Conservation (phyloP, 2,797 vertebrate genomes). For the Anableps anableps region DNA sequence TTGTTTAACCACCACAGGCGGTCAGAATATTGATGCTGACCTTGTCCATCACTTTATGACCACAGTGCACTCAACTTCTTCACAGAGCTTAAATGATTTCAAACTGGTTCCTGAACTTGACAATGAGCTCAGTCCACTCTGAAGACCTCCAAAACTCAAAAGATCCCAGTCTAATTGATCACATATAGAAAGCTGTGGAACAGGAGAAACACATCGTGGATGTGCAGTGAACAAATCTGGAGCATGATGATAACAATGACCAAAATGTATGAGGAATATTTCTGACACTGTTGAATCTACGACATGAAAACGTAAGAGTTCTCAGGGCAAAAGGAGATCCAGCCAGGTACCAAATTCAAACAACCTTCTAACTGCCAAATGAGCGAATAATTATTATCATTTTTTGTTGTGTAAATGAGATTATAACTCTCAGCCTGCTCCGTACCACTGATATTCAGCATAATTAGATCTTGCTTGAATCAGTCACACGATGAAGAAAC, state of each 20-base stretch:
- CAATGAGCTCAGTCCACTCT: neutral
- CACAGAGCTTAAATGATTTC: neutral
- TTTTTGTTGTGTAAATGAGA: neutral
- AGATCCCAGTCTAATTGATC: neutral
- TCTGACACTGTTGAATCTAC: neutral
- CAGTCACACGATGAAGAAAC: slow-evolving; percentile 7
- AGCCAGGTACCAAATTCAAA: neutral
- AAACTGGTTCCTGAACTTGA: neutral
- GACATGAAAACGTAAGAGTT: neutral
- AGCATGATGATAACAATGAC: neutral
- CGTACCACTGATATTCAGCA: neutral
- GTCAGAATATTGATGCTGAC: neutral
- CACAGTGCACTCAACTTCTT: neutral
- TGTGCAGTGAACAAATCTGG: neutral
- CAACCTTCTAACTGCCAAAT: neutral
- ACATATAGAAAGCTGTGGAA: neutral
- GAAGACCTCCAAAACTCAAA: neutral
- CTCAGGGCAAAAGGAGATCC: neutral
- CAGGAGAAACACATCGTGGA: neutral
- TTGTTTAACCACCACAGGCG: neutral
- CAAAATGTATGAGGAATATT: neutral
- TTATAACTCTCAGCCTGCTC: neutral
- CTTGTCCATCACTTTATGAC: neutral
- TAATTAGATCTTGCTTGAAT: neutral
- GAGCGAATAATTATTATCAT: neutral